phyloP scores from a whole-genome alignment of 2,113 vertebrate genomes.

The Dascyllus trimaculatus region DNA sequence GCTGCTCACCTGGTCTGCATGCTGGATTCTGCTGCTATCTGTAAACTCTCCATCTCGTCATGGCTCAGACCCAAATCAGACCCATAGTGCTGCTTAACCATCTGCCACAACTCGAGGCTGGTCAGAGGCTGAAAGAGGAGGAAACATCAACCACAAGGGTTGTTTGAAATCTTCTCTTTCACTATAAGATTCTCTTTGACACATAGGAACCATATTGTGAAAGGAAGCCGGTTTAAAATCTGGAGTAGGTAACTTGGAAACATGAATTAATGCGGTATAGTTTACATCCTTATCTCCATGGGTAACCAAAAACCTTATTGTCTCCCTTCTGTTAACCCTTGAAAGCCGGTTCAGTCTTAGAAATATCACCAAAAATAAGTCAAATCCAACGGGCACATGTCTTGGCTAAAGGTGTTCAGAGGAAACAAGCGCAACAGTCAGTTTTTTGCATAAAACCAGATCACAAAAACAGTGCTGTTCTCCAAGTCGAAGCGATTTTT shows the following conservation, averaged over 20 bases:
- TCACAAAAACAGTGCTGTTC: not conserved
- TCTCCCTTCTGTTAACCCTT: slow-evolving; percentile 1
- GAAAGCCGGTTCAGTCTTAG: not conserved
- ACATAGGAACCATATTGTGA: not conserved
- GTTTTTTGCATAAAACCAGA: not conserved
- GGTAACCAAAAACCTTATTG: slow-evolving; percentile 15
- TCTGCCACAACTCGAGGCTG: slow-evolving; percentile 90
- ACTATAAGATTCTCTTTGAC: not conserved
- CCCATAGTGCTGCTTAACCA: slow-evolving; percentile 95
- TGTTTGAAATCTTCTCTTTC: not conserved
- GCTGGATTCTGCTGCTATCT: slow-evolving; percentile 83
- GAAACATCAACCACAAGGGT: not conserved
- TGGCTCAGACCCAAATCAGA: slow-evolving; percentile 91
- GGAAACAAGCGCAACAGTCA: not conserved
- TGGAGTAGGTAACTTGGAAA: slow-evolving; percentile 26
- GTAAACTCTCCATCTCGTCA: slow-evolving; percentile 93
- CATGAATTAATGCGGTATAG: not conserved
- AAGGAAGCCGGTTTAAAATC: not conserved
- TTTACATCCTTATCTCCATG: slow-evolving; percentile 28
- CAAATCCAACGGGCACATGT: not conserved
- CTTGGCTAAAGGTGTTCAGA: not conserved
- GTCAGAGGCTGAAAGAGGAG: slow-evolving; percentile 86
- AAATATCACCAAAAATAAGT: not conserved
- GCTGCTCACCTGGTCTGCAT: slow-evolving; percentile 85
- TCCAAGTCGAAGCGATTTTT: not conserved